These are phyloP conservation scores for Esox niger DNA, from an alignment of 2,113 vertebrate species.

Conservation along the genomic window DNA sequence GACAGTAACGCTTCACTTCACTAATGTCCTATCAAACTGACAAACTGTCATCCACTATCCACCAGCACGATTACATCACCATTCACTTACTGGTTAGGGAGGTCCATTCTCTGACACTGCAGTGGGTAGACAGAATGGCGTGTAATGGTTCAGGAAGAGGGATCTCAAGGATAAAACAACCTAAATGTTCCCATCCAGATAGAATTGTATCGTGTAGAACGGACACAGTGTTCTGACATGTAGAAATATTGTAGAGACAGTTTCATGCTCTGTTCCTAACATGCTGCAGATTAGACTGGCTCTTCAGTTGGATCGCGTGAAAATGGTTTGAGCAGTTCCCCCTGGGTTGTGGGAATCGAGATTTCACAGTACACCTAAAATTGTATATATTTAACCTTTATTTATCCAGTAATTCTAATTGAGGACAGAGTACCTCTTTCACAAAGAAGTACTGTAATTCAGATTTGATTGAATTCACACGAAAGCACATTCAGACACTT, in stretches of 20 bases:
- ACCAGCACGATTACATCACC: constrained; percentile 25
- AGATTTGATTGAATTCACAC: too few relatives aligned
- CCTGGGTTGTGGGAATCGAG: too few relatives aligned
- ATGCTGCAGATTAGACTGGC: neutral
- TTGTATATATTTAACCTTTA: too few relatives aligned
- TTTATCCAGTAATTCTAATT: too few relatives aligned
- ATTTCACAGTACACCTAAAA: neutral
- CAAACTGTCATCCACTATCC: neutral
- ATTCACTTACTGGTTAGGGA: neutral
- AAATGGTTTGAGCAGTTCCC: neutral
- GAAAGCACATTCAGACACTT: too few relatives aligned
- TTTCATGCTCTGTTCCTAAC: neutral
- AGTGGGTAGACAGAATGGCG: neutral
- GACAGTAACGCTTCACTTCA: constrained; percentile 1
- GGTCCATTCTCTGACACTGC: constrained; percentile 7
- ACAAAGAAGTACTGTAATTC: neutral
- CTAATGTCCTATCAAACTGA: neutral
- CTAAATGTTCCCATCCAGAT: too few relatives aligned
- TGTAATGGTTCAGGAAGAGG: too few relatives aligned
- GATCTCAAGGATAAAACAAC: too few relatives aligned
- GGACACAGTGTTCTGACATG: neutral
- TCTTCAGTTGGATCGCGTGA: neutral
- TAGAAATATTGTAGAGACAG: neutral
- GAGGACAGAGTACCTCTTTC: too few relatives aligned
- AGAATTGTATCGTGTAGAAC: too few relatives aligned